Evolutionary conservation across 2,888 invertebrate species (phyloP), one percentile per base, ranked within the genome.

Genomic region (Eubasilissa splendida): DNA sequence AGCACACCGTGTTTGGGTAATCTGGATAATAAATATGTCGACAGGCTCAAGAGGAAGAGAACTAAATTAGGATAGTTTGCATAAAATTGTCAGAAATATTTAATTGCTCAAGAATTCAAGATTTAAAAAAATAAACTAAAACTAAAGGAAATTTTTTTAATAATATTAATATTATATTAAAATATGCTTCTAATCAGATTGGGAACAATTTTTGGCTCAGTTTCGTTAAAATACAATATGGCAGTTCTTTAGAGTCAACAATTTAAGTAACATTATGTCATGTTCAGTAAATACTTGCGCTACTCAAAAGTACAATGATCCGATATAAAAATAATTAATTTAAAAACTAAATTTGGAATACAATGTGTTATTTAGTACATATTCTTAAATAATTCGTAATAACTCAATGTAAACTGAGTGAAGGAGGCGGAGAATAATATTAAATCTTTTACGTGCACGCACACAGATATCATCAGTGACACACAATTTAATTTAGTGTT

Each of bases 191-290:
- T n/a, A 70, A 52, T 70, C 70, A 70, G 70, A 70, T 70, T 53
- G 22, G 22, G 70, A 50, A 70, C 52, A 53, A 70, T 54, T 70
- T 70, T 70, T 70, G 70, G 70, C 53, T 53, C 33, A 14, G 12
- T 68, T 68, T 53, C 10, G 52, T 14, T 70, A 70, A 70, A 70
- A 52, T 22, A 70, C n/a, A 33, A 66, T 66, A 66, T 66, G 66
- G 66, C 50, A 50, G n/a, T 50, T 50, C 66, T 50, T 66, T 33
- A 22, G 22, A 22, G 22, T 22, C 22, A 66, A 66, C 50, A 66
- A 66, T 66, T 66, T 66, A 10, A 1, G 42, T 50, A 31, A 42
- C 42, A 66, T 66, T 14, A 42, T 66, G 66, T 66, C 66, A 66
- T 66, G 66, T 66, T 7, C n/a, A 5, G n/a, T 50, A n/a, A n/a